Evolutionary conservation across 2,888 invertebrate genomes (phyloP).

Genomic region (Drosophila cracens): DNA sequence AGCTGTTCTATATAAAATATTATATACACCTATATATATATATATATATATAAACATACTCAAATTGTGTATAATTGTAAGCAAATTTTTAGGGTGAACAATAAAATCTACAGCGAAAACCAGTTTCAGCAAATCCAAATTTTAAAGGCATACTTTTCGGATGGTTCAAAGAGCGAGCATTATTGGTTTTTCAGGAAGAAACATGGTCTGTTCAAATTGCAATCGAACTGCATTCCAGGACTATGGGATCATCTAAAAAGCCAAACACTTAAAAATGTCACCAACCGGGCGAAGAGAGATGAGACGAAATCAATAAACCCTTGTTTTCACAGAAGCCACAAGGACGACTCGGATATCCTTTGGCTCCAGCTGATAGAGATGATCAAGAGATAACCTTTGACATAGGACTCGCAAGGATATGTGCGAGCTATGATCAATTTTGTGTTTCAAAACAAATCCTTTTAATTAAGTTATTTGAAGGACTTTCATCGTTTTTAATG

Average conservation of each 20-base stretch:
- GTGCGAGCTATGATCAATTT: not conserved
- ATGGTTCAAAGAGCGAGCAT: not conserved
- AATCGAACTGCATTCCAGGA: not conserved
- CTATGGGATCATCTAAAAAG: not conserved
- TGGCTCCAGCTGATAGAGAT: not conserved
- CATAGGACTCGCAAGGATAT: not conserved
- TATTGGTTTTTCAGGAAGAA: not conserved
- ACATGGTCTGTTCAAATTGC: not conserved
- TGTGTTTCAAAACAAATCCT: not conserved
- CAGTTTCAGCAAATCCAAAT: not conserved
- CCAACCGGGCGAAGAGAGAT: not conserved
- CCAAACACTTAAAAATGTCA: not conserved
- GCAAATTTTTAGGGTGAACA: slow-evolving; percentile 2
- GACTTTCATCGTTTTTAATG: not conserved
- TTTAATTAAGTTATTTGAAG: not conserved
- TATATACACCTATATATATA: slow-evolving; percentile 24
- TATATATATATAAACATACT: slow-evolving; percentile 9
- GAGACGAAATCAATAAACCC: not conserved
- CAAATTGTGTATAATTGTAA: not conserved
- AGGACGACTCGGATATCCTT: not conserved
- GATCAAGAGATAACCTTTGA: not conserved
- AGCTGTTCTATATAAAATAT: slow-evolving; percentile 48
- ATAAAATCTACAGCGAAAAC: slow-evolving; percentile 9
- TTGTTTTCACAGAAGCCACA: not conserved
- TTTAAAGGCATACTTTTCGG: not conserved